Evolutionary conservation across 2,797 vertebrate species (phyloP), one percentile per base, ranked within the genome.

Genomic region (Cirrhinus mrigala): DNA sequence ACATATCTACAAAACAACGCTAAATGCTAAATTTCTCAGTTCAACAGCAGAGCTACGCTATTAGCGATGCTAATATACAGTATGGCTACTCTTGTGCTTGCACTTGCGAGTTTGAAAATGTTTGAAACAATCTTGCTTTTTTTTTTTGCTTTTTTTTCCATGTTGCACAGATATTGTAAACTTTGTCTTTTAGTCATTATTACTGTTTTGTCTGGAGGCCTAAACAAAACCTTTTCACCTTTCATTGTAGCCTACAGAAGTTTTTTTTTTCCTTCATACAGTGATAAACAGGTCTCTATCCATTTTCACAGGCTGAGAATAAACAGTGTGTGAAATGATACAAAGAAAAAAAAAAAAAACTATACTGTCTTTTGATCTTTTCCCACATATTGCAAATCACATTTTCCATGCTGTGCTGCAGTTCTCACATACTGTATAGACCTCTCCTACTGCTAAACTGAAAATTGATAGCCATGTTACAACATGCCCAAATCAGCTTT

Each of bases 301-400:
- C 11, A 48, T 58, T 71, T 71, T 73, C n/a, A 81, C 52, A 71
- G 33, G 50, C 66, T 44, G 33, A 70, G 50, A n/a, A 29, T 37
- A 69, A 69, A 60, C 16, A 27, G 15, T 73, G 50, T 33, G 52
- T n/a, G 15, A 73, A 73, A 60, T 29, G 1, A 37, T 69, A 27
- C 5, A n/a, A 3, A 15, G 3, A 16, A 24, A 22, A 33, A 78
- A 64, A 40, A 22, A 40, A 50, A 33, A 37, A n/a, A 46, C n/a
- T 70, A 27, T 24, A 64, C 76, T 82, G 54, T 70, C 60, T 37
- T 69, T 69, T 78, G 64, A 78, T 62, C 16, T 69, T 86, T 77
- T 48, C 29, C 2, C 33, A 22, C 16, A 60, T 58, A 83, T 81
- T 50, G 77, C 75, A 86, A 58, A 70, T 70, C 0, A 50, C 64